Evolutionary conservation across 2,113 vertebrate species (phyloP), one percentile per base, ranked within the genome.

Genomic region (Pteropus alecto): DNA sequence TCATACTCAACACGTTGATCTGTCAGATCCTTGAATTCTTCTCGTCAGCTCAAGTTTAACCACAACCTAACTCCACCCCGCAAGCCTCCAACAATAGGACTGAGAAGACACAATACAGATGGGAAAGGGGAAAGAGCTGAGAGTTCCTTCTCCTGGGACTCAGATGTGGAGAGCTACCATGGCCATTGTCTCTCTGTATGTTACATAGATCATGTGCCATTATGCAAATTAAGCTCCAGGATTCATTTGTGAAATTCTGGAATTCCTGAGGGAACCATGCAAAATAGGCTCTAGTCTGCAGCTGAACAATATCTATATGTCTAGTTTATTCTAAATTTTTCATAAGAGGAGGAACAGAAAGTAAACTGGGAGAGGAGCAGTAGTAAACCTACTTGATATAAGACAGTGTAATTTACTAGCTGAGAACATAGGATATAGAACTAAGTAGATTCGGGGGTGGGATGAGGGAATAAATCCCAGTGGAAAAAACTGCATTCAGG

Each of bases 391-490:
- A 21, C 41, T 15, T 46, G 19, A 24, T 21, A 21, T 35, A 70
- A 61, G 13, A 19, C 7, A 51, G 51, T 54, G 12, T 12, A 12
- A 35, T 78, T 70, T 43, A 26, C 60, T 11, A 46, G 28, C 22
- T 56, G 24, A 61, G 5, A 77, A 65, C 13, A 58, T 7, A 35
- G 16, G 18, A 19, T 41, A 77, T 18, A 70, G 22, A 71, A 6
- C 13, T 35, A 21, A 54, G 38, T 21, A 56, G 10, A n/a, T 1
- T 1, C 7, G 2, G 3, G 21, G 10, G 60, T 43, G 4, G 0
- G 16, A 13, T 51, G 48, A 3, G 4, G 48, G 48, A 8, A 5
- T 15, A 60, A 67, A n/a, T 46, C 4, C 13, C 41, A 78, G 24
- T 77, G 41, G 10, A 56, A 24, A 61, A 78, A 68, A 71, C 46